Evolutionary conservation across 2,888 invertebrate genomes (phyloP), one percentile per base, ranked within the genome.

Genomic region (Drosophila demipolita): DNA sequence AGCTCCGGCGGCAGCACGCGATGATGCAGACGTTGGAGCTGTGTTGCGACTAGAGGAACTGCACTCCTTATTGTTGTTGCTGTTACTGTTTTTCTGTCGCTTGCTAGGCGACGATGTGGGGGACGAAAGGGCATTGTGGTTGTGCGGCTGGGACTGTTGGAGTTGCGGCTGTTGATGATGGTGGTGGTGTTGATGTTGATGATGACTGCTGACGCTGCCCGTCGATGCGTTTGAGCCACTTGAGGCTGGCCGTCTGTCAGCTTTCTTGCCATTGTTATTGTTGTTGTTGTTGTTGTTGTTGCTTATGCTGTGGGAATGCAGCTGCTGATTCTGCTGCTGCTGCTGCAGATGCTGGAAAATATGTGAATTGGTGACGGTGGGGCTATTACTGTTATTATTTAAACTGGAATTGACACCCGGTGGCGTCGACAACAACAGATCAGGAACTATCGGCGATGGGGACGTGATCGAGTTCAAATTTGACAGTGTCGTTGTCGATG

Each of bases 391-490:
- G 66, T 80, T 80, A 74, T 55, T 80, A 67, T 73, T 76, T 53
- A 88, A 64, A 64, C 89, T 87, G 63, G 84, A 83, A 73, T 90
- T 88, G 38, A 89, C 73, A 60, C 92, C 91, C 9, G 92, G 92
- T 36, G 93, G 92, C 66, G 92, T 93, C 53, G 92, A 93, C 53
- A 93, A 76, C 66, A 93, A 78, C 69, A 91, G 83, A 68, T 93
- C 93, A 63, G 93, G 93, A 75, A 93, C 92, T 80, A 93, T 91
- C 77, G 93, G 92, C 23, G 93, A 92, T 40, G 93, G 93, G 62
- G 93, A 93, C 65, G 93, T 93, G 80, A 93, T 93, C 75, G 93
- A 92, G 83, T 93, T 93, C 66, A 93, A 91, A 76, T 92, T 93
- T 49, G 93, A 93, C 70, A 91, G 75, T 74, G 91, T 89, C 52